Evolutionary conservation across 2,888 invertebrate genomes (phyloP).

Genomic region (Boloria euphrosyne): DNA sequence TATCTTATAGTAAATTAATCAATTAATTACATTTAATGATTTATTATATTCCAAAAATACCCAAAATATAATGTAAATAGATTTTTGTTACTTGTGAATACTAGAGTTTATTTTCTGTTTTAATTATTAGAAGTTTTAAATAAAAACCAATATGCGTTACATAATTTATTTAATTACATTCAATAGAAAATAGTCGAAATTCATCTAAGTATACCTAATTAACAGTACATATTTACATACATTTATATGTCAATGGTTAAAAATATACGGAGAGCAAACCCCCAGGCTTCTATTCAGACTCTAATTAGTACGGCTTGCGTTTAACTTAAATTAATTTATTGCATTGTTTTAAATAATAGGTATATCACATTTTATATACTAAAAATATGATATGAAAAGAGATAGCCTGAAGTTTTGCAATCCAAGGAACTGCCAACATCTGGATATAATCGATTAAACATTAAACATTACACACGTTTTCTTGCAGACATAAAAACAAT

Average conservation of each 20-base stretch:
- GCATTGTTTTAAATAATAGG: slow-evolving; percentile 7
- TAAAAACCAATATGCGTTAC: slow-evolving; percentile 7
- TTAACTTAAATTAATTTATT: slow-evolving; percentile 4
- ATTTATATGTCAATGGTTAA: slow-evolving; percentile 9
- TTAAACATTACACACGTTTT: background rate
- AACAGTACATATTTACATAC: slow-evolving; percentile 34
- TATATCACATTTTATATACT: slow-evolving; percentile 13
- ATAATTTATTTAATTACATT: slow-evolving; percentile 31
- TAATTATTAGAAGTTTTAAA: slow-evolving; percentile 1
- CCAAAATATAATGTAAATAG: slow-evolving; percentile 7
- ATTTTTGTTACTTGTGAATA: background rate
- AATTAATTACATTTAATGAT: no score
- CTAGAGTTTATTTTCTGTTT: slow-evolving; percentile 2
- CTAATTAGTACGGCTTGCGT: background rate
- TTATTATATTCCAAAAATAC: background rate
- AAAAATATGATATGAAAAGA: background rate
- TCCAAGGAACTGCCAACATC: slow-evolving; percentile 6
- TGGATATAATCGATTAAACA: slow-evolving; percentile 4
- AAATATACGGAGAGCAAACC: slow-evolving; percentile 5
- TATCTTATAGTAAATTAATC: background rate
- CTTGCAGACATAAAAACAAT: background rate
- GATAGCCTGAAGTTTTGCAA: background rate
- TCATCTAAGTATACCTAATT: slow-evolving; percentile 16
- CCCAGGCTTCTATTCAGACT: background rate
- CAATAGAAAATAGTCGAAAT: slow-evolving; percentile 27